phyloP scores from a whole-genome alignment of 30 jellyfish, hydroid and myxozoan species.

The Aurelia coerulea region DNA sequence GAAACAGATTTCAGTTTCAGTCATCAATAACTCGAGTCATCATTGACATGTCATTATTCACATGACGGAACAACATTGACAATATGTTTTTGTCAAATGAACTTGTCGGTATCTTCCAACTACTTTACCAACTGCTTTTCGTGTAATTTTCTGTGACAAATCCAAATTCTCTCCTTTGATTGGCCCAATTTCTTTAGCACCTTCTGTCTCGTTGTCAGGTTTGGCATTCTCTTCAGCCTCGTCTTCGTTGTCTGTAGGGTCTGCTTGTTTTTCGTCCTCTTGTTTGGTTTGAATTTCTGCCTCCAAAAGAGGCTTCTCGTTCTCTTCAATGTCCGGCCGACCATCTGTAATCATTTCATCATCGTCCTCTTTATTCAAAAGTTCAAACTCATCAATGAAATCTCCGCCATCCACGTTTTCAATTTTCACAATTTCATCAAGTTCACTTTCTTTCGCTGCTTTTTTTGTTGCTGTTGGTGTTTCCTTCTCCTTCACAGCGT shows the following conservation, averaged over 20 bases:
- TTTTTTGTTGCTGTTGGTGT: neutral
- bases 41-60: neutral
- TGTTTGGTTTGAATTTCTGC: neutral
- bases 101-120: constrained; percentile 67
- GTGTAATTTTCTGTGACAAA: constrained; percentile 45
- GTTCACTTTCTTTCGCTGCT: neutral
- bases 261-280: neutral
- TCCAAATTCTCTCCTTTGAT: constrained; percentile 39
- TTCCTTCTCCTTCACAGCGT: constrained; percentile 5
- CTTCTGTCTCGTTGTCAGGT: constrained; percentile 12
- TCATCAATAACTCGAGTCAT: no score
- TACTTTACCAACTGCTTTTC: constrained; percentile 60
- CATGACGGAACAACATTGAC: constrained; percentile 71
- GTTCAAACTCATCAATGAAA: constrained; percentile 2
- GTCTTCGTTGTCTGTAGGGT: neutral
- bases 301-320: no score
- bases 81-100: constrained; percentile 58
- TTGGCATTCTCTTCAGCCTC: constrained; percentile 1
- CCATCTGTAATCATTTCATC: neutral
- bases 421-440: neutral
- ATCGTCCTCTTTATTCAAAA: neutral
- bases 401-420: constrained; percentile 3
- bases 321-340: no score
- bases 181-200: constrained; percentile 12
- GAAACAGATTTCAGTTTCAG: no score